phyloP scores from a whole-genome alignment of 2,113 vertebrate species.

The Capreolus pygargus region DNA sequence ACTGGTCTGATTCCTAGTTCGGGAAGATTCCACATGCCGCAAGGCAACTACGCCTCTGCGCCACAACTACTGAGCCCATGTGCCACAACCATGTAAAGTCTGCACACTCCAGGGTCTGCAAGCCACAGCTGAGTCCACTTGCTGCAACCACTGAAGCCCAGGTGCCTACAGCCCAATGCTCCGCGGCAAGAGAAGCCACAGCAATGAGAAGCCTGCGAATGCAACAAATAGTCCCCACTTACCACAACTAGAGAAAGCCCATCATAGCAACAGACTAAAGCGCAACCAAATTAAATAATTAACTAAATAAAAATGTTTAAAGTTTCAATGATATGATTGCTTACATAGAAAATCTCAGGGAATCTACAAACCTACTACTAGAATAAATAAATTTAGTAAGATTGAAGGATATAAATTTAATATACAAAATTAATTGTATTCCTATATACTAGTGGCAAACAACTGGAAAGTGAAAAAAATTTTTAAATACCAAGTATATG shows the following conservation, averaged over 20 bases:
- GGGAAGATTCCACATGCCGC: neutral
- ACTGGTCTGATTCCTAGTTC: neutral
- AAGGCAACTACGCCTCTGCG: neutral
- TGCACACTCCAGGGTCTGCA: neutral
- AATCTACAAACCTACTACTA: neutral
- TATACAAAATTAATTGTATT: neutral
- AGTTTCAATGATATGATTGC: neutral
- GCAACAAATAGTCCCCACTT: neutral
- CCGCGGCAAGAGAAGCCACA: neutral
- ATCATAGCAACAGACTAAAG: neutral
- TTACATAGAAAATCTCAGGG: constrained; percentile 13
- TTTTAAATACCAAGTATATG: neutral
- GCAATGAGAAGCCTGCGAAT: neutral
- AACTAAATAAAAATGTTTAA: neutral
- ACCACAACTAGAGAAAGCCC: neutral
- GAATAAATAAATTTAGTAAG: constrained; percentile 1
- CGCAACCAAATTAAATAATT: neutral
- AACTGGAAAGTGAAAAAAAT: neutral
- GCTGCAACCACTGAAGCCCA: neutral
- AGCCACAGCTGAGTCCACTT: neutral
- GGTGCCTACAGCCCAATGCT: neutral
- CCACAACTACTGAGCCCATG: neutral
- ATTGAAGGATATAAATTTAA: neutral
- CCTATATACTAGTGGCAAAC: neutral
- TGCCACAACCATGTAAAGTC: neutral